Conservation (phyloP, 2,888 invertebrate genomes). For the Volucella zonaria region DNA sequence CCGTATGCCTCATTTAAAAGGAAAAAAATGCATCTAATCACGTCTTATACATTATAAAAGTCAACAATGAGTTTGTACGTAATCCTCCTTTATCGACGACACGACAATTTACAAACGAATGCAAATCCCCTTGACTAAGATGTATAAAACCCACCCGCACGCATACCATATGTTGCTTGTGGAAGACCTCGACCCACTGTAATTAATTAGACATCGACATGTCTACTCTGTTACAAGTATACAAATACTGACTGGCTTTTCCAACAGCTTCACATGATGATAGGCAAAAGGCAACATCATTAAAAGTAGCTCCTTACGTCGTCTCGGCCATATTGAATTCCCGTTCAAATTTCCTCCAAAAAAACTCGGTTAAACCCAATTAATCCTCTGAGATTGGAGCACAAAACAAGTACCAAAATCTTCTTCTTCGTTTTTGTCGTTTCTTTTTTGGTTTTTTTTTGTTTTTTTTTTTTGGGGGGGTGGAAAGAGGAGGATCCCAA, state of each 20-base stretch:
- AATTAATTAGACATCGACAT: conserved; percentile 27
- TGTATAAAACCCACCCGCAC: background rate
- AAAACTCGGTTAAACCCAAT: conserved; percentile 66
- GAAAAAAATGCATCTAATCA: no score
- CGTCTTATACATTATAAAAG: no score
- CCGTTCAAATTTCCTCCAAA: conserved; percentile 36
- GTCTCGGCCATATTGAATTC: conserved; percentile 27
- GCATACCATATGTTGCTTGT: background rate
- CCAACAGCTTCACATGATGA: conserved; percentile 36
- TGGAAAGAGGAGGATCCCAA: background rate
- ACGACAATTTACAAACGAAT: background rate
- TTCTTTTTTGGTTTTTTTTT: background rate
- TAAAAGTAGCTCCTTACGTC: conserved; percentile 26
- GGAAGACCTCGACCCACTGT: background rate
- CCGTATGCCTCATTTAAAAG: no score
- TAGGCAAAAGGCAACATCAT: conserved; percentile 44
- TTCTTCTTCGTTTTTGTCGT: conserved; percentile 12
- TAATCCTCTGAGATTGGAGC: conserved; percentile 67
- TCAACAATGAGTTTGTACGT: no score
- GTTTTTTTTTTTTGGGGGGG: background rate
- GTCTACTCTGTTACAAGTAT: background rate
- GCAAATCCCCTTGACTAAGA: conserved; percentile 3
- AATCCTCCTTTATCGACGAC: no score
- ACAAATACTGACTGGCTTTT: background rate
- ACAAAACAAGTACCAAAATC: conserved; percentile 54